A percentile compares a stretch with the other conserved stretches of the same genome.
These are phyloP conservation scores for Festucalex cinctus DNA, from an alignment of 2,113 vertebrate species.

Conservation along the genomic window DNA sequence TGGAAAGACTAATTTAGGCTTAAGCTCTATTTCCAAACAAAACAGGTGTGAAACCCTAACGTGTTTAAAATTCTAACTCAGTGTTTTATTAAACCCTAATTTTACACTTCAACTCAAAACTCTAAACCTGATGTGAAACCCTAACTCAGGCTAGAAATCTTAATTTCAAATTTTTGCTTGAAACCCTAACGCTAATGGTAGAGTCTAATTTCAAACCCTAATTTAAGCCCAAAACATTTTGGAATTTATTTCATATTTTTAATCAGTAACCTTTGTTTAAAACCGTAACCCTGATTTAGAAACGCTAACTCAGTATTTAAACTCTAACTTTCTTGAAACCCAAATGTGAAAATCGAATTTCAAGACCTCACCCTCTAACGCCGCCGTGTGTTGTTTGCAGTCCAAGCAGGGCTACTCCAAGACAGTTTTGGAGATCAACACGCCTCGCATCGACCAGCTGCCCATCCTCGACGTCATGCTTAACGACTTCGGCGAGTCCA, in stretches of 20 bases:
- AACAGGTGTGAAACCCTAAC: too few species aligned
- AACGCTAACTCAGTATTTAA: too few species aligned
- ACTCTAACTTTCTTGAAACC: not conserved
- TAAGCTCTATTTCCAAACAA: too few species aligned
- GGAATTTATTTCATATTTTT: too few species aligned
- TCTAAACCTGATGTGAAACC: not conserved
- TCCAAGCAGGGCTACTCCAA: slow-evolving; percentile 87
- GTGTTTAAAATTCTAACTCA: not conserved
- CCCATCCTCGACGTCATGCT: slow-evolving; percentile 98
- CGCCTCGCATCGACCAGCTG: slow-evolving; percentile 96
- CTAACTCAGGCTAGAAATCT: too few species aligned
- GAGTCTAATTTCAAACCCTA: too few species aligned
- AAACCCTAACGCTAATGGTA: not conserved
- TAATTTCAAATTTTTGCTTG: not conserved
- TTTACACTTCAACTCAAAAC: too few species aligned
- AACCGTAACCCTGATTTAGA: too few species aligned
- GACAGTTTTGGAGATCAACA: slow-evolving; percentile 94
- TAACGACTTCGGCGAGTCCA: slow-evolving; percentile 97
- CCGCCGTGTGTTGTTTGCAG: slow-evolving; percentile 61
- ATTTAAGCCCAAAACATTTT: too few species aligned
- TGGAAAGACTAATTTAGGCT: too few species aligned
- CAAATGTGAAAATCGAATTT: not conserved
- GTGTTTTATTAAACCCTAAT: not conserved
- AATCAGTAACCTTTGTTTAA: too few species aligned
- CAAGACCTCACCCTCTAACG: not conserved